These are phyloP conservation scores for Chrysina gloriosa DNA, from an alignment of 2,888 invertebrate genomes.

Conservation along the genomic window DNA sequence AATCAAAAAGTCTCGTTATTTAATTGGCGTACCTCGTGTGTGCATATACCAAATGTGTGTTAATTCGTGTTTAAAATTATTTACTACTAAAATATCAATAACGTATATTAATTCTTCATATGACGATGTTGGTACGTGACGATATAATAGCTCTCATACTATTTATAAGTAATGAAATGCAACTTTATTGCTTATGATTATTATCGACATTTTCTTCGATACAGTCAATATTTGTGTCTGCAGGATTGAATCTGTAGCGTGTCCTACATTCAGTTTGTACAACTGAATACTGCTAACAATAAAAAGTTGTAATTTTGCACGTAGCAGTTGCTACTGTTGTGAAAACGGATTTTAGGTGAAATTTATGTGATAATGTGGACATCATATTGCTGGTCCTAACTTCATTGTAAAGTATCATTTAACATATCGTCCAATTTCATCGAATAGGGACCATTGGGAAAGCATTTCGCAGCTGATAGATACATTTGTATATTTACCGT, in stretches of 20 bases:
- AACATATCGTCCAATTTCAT: no score
- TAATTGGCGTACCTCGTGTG: no score
- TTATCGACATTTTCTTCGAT: background rate
- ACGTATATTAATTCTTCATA: background rate
- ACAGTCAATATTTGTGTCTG: background rate
- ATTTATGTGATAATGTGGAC: background rate
- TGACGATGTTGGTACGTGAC: background rate
- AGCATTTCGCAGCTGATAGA: no score
- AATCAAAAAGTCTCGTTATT: no score
- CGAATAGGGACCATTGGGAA: no score
- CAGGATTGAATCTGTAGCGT: background rate
- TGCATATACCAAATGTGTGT: background rate
- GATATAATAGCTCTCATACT: background rate
- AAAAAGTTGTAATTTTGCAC: conserved; percentile 21
- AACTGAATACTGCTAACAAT: conserved; percentile 15
- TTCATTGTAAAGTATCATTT: no score
- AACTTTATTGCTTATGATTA: background rate
- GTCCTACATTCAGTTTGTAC: conserved; percentile 14
- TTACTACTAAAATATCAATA: background rate
- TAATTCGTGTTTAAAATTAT: background rate
- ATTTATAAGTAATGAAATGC: conserved; percentile 3
- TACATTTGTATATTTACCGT: no score
- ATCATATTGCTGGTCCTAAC: background rate
- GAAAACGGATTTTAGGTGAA: background rate
- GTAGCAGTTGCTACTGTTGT: background rate